These are phyloP conservation scores for Drosophila parvula DNA, from an alignment of 1,140 invertebrate genomes.

Conservation along the genomic window DNA sequence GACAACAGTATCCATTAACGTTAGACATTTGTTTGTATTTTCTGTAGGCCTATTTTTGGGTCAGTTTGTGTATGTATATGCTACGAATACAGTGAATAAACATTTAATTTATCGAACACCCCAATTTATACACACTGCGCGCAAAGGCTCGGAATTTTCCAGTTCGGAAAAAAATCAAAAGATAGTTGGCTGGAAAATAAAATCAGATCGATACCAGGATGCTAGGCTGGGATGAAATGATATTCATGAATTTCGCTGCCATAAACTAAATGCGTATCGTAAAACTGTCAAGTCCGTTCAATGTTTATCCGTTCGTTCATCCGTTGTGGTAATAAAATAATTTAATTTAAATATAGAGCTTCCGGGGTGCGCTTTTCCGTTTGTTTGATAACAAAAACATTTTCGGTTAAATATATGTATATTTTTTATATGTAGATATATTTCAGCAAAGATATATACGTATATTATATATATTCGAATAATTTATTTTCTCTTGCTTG, in stretches of 20 bases:
- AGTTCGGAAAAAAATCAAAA: not conserved
- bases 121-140: not conserved
- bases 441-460: constrained; percentile 16
- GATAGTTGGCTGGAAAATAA: not conserved
- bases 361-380: constrained; percentile 27
- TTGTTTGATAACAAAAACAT: constrained; percentile 45
- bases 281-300: constrained; percentile 23
- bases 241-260: not conserved
- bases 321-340: constrained; percentile 12
- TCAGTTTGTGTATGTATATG: constrained; percentile 17
- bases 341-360: constrained; percentile 19
- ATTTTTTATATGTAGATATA: constrained; percentile 24
- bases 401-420: constrained; percentile 29
- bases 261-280: constrained; percentile 6
- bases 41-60: constrained; percentile 40
- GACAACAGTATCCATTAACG: constrained; percentile 44
- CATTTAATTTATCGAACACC: constrained; percentile 27
- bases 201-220: not conserved
- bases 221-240: not conserved
- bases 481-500: constrained; percentile 44
- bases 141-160: constrained; percentile 19
- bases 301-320: constrained; percentile 31
- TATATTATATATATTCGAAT: constrained; percentile 2
- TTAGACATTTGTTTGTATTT: constrained; percentile 34
- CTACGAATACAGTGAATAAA: constrained; percentile 36